phyloP scores from a whole-genome alignment of 2,888 invertebrate genomes.

The Theretra japonica region DNA sequence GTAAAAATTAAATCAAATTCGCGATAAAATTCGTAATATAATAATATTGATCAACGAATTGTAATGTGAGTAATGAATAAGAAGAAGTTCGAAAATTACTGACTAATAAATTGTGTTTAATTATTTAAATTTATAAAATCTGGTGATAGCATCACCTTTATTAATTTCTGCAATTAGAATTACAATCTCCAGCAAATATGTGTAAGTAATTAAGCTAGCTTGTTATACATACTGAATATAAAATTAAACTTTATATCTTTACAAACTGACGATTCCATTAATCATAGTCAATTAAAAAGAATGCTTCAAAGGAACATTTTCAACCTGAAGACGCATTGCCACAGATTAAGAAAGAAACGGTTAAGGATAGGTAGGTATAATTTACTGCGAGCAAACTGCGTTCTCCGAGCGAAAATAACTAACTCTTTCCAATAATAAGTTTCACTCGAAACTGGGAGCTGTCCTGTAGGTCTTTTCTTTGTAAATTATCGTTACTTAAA shows the following conservation, averaged over 20 bases:
- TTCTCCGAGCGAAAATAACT: constrained; percentile 40
- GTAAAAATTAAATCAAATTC: too few species aligned
- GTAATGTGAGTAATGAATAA: too few species aligned
- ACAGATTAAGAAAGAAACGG: constrained; percentile 10
- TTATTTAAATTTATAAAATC: too few species aligned
- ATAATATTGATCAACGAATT: too few species aligned
- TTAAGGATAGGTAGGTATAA: constrained; percentile 37
- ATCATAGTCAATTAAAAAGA: background rate
- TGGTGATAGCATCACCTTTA: too few species aligned
- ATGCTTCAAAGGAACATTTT: background rate
- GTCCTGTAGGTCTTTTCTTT: constrained; percentile 37
- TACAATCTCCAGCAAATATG: too few species aligned
- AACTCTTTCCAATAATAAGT: constrained; percentile 44
- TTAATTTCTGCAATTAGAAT: too few species aligned
- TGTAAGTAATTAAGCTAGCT: too few species aligned
- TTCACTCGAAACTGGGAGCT: constrained; percentile 33
- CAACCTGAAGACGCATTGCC: constrained; percentile 24
- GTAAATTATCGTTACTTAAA: constrained; percentile 37
- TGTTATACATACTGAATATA: background rate
- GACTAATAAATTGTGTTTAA: too few species aligned
- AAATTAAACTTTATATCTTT: background rate
- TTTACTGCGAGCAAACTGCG: constrained; percentile 42
- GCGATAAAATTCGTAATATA: too few species aligned
- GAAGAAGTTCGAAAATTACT: too few species aligned
- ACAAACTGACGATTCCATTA: background rate